Evolutionary conservation across 2,888 invertebrate species (phyloP).

Genomic region (Craniophora ligustri): DNA sequence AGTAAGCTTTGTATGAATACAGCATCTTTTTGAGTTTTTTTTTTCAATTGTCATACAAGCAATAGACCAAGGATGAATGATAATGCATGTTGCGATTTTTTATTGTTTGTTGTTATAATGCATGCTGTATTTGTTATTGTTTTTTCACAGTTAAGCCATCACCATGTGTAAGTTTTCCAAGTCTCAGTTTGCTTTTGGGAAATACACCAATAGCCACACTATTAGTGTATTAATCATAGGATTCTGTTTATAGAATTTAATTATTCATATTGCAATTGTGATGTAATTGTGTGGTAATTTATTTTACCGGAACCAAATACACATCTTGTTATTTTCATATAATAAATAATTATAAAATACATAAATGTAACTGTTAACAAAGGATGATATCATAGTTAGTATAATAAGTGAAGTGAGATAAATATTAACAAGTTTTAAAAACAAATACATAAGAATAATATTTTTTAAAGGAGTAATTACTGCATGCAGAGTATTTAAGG

Average conservation of each 20-base stretch:
- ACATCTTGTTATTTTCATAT: background rate
- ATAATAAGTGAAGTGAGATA: background rate
- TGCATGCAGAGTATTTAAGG: constrained; percentile 44
- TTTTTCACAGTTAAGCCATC: constrained; percentile 7
- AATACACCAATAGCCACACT: background rate
- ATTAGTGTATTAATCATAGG: background rate
- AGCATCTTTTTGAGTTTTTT: constrained; percentile 11
- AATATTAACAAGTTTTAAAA: background rate
- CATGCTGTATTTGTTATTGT: constrained; percentile 21
- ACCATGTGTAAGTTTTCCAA: background rate
- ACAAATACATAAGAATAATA: background rate
- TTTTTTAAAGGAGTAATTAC: background rate
- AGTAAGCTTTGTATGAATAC: constrained; percentile 41
- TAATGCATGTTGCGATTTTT: constrained; percentile 82
- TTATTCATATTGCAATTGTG: background rate
- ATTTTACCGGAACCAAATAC: background rate
- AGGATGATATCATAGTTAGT: too few species aligned
- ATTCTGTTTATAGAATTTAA: background rate
- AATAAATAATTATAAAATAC: background rate
- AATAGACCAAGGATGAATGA: constrained; percentile 81
- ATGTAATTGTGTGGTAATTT: background rate
- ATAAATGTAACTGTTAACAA: background rate
- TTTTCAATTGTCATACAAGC: constrained; percentile 65
- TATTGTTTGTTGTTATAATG: constrained; percentile 25
- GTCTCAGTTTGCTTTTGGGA: background rate